These are phyloP conservation scores for Damaliscus lunatus DNA, from an alignment of 2,113 vertebrate genomes.

Conservation along the genomic window DNA sequence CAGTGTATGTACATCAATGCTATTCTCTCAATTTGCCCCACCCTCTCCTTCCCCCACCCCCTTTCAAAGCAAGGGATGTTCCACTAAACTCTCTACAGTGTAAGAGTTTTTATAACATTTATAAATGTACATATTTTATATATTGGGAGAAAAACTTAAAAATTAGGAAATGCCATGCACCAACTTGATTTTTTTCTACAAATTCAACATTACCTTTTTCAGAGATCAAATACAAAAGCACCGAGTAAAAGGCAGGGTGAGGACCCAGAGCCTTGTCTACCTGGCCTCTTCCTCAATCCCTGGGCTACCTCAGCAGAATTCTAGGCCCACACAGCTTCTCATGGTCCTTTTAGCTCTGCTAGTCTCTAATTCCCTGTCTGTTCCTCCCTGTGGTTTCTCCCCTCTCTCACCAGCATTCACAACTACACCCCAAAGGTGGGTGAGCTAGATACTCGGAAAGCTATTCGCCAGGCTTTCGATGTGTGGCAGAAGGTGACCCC, in stretches of 20 bases:
- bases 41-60: background rate
- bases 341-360: background rate
- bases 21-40: background rate
- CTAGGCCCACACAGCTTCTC: background rate
- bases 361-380: background rate
- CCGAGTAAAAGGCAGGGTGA: background rate
- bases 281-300: background rate
- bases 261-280: background rate
- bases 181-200: background rate
- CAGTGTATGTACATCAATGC: background rate
- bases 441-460: slow-evolving; percentile 93
- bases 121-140: background rate
- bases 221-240: slow-evolving; percentile 12
- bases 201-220: slow-evolving; percentile 22
- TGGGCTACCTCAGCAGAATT: background rate
- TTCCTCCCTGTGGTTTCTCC: background rate
- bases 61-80: background rate
- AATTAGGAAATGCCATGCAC: slow-evolving; percentile 24
- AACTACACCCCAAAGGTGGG: slow-evolving; percentile 99
- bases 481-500: slow-evolving; percentile 98
- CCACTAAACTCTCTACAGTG: background rate
- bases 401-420: slow-evolving; percentile 87
- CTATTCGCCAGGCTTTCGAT: slow-evolving; percentile 97
- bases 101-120: slow-evolving; percentile 14
- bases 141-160: background rate